phyloP scores from a whole-genome alignment of 2,888 invertebrate genomes.

The Polyploca ridens region DNA sequence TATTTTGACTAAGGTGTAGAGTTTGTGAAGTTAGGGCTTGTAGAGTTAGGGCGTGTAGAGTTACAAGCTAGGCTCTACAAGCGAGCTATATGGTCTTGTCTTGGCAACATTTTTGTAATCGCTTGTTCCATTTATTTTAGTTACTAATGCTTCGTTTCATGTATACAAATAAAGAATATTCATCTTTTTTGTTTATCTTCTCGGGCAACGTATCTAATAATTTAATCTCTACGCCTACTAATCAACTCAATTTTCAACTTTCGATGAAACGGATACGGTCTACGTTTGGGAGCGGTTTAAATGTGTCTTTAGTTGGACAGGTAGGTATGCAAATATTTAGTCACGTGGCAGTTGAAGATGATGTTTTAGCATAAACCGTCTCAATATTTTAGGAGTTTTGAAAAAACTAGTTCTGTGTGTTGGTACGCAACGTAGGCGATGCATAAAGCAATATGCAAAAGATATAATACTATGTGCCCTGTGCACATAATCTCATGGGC shows the following conservation, averaged over 20 bases:
- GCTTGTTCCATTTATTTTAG: too few relatives aligned
- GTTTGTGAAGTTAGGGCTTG: too few relatives aligned
- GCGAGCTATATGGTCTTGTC: too few relatives aligned
- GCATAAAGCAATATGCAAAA: neutral
- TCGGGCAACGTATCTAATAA: conserved; percentile 15
- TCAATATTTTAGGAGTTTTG: neutral
- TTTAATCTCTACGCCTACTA: conserved; percentile 29
- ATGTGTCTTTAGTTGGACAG: neutral
- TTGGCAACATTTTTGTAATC: too few relatives aligned
- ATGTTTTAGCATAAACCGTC: neutral
- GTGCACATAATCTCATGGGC: too few relatives aligned
- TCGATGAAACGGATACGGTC: neutral
- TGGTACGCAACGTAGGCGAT: neutral
- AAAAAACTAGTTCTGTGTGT: neutral
- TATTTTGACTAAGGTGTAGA: too few relatives aligned
- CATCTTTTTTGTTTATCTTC: too few relatives aligned
- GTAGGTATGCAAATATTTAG: neutral
- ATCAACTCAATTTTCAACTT: neutral
- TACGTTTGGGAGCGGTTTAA: neutral
- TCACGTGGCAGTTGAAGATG: neutral
- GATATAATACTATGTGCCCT: too few relatives aligned
- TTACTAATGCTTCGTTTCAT: too few relatives aligned
- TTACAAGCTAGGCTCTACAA: too few relatives aligned
- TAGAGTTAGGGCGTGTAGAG: too few relatives aligned
- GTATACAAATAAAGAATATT: too few relatives aligned